Percentiles rank a stretch among this genome's conserved stretches.
Conservation (phyloP, 2,113 vertebrate genomes). For the Furnarius figulus region DNA sequence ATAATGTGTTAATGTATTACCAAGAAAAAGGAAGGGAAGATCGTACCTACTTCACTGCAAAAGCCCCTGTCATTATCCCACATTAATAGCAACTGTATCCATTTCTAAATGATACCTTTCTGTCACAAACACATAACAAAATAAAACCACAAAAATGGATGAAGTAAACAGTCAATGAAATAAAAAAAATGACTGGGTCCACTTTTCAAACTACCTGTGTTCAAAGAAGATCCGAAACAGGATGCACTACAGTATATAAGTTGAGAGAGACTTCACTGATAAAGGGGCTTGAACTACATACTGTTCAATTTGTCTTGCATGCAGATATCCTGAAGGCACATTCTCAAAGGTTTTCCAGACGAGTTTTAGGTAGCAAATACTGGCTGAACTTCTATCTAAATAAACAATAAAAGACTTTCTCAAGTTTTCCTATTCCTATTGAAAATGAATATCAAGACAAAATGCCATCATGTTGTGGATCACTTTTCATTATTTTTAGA, state of each 20-base stretch:
- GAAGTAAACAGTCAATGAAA: not conserved
- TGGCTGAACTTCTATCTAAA: not conserved
- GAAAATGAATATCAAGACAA: not conserved
- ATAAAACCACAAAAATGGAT: not conserved
- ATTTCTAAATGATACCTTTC: not conserved
- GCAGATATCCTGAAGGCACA: not conserved
- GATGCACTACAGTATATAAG: not conserved
- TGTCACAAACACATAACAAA: not conserved
- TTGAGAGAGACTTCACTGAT: not conserved
- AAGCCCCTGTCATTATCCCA: fast-evolving
- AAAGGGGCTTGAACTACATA: not conserved
- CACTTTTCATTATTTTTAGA: not conserved
- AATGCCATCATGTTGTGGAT: not conserved
- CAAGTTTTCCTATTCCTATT: not conserved
- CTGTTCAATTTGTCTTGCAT: not conserved
- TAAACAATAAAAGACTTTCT: not conserved
- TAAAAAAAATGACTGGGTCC: not conserved
- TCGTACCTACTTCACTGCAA: not conserved
- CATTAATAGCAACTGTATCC: not conserved
- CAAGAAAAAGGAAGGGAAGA: not conserved
- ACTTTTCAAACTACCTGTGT: not conserved
- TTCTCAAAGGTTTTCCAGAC: not conserved
- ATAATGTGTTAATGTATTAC: not conserved
- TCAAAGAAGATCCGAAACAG: not conserved
- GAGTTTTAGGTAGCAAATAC: not conserved